A percentile compares a stretch with the other conserved stretches of the same genome.
phyloP scores from a whole-genome alignment of 2,888 invertebrate species.

The Mylabris sibirica region DNA sequence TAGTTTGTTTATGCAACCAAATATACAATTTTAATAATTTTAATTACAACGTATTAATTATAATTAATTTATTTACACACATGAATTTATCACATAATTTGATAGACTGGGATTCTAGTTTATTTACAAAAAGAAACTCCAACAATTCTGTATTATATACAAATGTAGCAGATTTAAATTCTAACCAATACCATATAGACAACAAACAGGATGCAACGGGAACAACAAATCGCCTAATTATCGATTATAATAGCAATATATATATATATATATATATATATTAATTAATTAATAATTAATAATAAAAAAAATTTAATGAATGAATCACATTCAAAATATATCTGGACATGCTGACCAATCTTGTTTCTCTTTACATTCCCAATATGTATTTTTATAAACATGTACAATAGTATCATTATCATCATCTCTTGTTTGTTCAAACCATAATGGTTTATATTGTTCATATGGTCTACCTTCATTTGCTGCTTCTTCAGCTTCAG shows the following conservation, averaged over 20 bases:
- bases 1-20: background rate
- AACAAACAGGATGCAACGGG: no score
- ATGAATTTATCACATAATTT: conserved; percentile 16
- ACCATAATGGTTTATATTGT: conserved; percentile 87
- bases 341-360: conserved; percentile 93
- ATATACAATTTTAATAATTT: background rate
- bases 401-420: conserved; percentile 76
- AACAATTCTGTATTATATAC: no score
- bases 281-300: no score
- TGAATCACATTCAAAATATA: conserved; percentile 85
- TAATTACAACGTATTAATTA: no score
- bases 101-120: no score
- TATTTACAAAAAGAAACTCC: no score
- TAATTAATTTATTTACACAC: background rate
- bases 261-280: no score
- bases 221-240: no score
- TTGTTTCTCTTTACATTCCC: conserved; percentile 86
- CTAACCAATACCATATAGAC: no score
- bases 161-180: no score
- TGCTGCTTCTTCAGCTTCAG: conserved; percentile 77
- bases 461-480: conserved; percentile 72
- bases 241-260: no score
- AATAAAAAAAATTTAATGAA: no score
- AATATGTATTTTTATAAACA: conserved; percentile 88
- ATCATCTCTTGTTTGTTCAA: conserved; percentile 81